These are phyloP conservation scores for Callipepla squamata DNA, from an alignment of 2,113 vertebrate species.

Conservation along the genomic window DNA sequence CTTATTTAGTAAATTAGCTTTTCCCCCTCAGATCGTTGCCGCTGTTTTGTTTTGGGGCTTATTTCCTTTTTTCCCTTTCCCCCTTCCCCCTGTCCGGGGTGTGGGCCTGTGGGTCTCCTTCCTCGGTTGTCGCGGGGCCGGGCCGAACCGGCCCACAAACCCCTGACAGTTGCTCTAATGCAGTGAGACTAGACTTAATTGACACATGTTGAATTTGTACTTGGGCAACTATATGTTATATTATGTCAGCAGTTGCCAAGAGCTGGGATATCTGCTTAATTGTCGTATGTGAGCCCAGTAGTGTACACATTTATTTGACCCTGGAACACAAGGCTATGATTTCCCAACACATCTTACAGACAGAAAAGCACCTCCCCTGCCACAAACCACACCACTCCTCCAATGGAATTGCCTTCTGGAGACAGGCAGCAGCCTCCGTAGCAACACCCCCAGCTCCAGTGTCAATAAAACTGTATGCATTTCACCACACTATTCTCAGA, in stretches of 20 bases:
- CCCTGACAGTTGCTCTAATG: too few relatives aligned
- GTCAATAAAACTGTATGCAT: background rate
- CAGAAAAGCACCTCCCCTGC: background rate
- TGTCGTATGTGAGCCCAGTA: conserved; percentile 9
- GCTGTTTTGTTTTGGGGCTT: too few relatives aligned
- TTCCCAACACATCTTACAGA: background rate
- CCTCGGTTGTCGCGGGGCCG: too few relatives aligned
- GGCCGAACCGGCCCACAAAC: too few relatives aligned
- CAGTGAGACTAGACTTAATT: conserved; percentile 14
- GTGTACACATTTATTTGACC: background rate
- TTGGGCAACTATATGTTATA: conserved; percentile 48
- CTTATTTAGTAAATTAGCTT: too few relatives aligned
- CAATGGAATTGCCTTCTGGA: accelerated
- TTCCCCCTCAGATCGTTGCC: too few relatives aligned
- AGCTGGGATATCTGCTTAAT: conserved; percentile 47
- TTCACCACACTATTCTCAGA: background rate
- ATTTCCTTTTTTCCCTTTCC: too few relatives aligned
- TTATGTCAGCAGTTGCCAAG: conserved; percentile 54
- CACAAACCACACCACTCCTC: background rate
- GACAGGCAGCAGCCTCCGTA: accelerated
- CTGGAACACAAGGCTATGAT: background rate
- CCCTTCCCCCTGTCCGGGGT: too few relatives aligned
- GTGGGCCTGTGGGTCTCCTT: too few relatives aligned
- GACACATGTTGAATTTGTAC: conserved; percentile 35
- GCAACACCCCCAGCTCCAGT: background rate